A percentile compares a stretch with the other conserved stretches of the same genome.
These are phyloP conservation scores for Agelaius phoeniceus DNA, from an alignment of 2,113 vertebrate genomes.

Conservation along the genomic window DNA sequence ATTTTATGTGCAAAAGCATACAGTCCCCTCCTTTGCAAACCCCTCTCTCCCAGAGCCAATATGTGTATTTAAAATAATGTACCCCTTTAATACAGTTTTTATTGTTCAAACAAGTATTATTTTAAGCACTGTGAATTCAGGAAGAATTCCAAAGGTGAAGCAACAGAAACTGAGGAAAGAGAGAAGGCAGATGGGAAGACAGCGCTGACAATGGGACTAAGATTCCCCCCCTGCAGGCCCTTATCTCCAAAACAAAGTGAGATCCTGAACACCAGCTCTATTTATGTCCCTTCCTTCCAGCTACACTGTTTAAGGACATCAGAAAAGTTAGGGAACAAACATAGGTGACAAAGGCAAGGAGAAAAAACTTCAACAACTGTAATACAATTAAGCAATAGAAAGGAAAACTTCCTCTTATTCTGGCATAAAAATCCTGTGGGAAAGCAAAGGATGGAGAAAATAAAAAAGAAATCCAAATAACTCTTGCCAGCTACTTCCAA, in stretches of 20 bases:
- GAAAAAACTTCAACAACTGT: not conserved
- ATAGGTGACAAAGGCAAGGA: not conserved
- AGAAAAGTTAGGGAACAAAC: not conserved
- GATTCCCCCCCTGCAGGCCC: not conserved
- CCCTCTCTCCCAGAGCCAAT: not conserved
- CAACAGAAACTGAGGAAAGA: not conserved
- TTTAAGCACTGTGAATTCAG: constrained; percentile 27
- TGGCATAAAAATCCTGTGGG: not conserved
- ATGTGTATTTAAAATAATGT: constrained; percentile 10
- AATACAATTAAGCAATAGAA: not conserved
- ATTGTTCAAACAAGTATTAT: constrained; percentile 40
- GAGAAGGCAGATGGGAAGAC: not conserved
- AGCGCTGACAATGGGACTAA: not conserved
- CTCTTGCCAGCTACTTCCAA: not conserved
- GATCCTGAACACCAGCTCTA: not conserved
- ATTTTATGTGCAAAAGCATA: not conserved
- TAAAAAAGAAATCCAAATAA: not conserved
- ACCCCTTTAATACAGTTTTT: constrained; percentile 19
- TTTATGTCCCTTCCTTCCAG: constrained; percentile 8
- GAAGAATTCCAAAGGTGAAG: not conserved
- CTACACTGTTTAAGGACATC: not conserved
- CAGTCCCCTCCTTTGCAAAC: not conserved
- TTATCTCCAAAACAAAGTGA: not conserved
- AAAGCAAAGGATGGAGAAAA: not conserved
- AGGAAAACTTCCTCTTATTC: not conserved